Evolutionary conservation across 2,113 vertebrate genomes (phyloP).

Genomic region (Heterotilapia buettikoferi): DNA sequence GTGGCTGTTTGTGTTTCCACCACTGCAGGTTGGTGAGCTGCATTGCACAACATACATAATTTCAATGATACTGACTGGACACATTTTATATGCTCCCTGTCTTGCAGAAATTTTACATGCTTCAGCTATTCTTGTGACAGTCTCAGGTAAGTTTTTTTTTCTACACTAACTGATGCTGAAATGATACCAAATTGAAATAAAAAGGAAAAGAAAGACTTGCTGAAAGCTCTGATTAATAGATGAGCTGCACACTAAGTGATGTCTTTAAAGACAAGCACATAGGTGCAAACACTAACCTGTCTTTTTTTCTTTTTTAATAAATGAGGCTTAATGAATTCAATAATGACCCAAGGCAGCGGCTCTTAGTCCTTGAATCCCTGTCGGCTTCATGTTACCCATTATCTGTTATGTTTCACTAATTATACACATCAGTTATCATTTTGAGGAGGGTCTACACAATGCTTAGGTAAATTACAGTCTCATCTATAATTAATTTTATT

Average conservation of each 20-base stretch:
- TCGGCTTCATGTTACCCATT: background rate
- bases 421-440: background rate
- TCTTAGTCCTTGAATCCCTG: background rate
- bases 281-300: background rate
- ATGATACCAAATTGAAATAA: background rate
- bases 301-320: background rate
- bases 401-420: conserved; percentile 8
- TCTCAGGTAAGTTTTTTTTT: background rate
- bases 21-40: background rate
- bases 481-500: background rate
- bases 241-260: background rate
- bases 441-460: background rate
- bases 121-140: background rate
- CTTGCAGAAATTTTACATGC: background rate
- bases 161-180: background rate
- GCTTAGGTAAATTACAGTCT: background rate
- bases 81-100: background rate
- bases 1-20: background rate
- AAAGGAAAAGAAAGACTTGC: background rate
- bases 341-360: background rate
- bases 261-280: background rate
- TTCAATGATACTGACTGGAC: background rate
- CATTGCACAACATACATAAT: background rate
- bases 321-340: background rate
- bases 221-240: background rate